These are phyloP conservation scores for Blastobasis adustella DNA, from an alignment of 2,888 invertebrate genomes.

Conservation along the genomic window DNA sequence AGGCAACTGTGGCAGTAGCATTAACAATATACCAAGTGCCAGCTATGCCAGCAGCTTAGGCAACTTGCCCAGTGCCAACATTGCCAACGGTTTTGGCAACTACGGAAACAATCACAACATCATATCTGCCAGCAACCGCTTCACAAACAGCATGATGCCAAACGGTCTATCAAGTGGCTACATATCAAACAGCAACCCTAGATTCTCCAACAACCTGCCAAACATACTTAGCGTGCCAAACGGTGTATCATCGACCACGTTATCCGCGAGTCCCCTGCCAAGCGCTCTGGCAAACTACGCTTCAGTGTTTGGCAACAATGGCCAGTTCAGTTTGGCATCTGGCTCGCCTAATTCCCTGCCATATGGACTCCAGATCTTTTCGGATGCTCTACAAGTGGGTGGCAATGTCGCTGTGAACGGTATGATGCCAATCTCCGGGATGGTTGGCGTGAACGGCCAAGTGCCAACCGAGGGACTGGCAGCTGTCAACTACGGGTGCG, in stretches of 20 bases:
- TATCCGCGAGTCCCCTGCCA: no score
- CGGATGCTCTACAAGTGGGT: constrained; percentile 43
- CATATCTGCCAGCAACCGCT: no score
- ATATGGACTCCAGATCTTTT: constrained; percentile 35
- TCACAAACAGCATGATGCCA: no score
- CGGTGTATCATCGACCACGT: no score
- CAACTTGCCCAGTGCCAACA: not conserved
- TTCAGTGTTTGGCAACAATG: no score
- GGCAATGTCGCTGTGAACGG: constrained; percentile 43
- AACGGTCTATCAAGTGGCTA: no score
- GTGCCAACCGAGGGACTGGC: constrained; percentile 40
- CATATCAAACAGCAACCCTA: no score
- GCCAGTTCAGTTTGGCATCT: not conserved
- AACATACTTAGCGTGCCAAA: no score
- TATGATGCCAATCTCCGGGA: constrained; percentile 41
- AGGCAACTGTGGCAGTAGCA: not conserved
- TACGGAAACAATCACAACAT: not conserved
- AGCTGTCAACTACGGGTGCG: constrained; percentile 33
- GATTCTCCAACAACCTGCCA: no score
- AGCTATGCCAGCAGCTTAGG: not conserved
- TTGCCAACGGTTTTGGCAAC: not conserved
- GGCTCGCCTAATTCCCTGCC: constrained; percentile 10
- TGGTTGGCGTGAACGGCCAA: constrained; percentile 38
- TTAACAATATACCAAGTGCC: not conserved
- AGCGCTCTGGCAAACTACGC: no score